Evolutionary conservation across 2,888 invertebrate genomes (phyloP).

Genomic region (Pseudococcus longispinus): DNA sequence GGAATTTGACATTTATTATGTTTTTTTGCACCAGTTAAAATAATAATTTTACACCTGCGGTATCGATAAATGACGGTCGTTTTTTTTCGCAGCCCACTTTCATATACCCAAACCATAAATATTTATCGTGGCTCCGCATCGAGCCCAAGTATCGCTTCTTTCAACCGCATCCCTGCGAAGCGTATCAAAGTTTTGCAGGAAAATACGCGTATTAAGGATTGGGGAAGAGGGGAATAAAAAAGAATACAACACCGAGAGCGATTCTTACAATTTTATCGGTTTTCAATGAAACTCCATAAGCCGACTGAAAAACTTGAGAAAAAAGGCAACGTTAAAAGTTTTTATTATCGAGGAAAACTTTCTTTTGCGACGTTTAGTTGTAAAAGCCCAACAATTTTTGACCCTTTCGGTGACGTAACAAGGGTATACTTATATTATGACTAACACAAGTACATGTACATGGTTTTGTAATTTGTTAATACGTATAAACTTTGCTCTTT

Average conservation of each 20-base stretch:
- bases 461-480: not conserved
- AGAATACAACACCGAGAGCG: not conserved
- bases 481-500: not conserved
- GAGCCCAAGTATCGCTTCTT: not conserved
- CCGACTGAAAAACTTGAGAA: not conserved
- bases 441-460: not conserved
- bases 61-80: slow-evolving; percentile 7
- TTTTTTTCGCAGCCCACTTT: not conserved
- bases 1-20: not conserved
- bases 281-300: slow-evolving; percentile 4
- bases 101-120: not conserved
- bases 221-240: not conserved
- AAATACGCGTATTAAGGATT: not conserved
- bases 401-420: not conserved
- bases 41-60: slow-evolving; percentile 9
- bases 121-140: not conserved
- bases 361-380: not conserved
- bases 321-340: not conserved
- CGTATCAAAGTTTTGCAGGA: not conserved
- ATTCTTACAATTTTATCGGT: not conserved
- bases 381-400: slow-evolving; percentile 1
- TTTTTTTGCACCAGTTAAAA: not conserved
- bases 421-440: not conserved
- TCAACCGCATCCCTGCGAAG: not conserved
- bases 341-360: not conserved